phyloP scores from a whole-genome alignment of 2,797 vertebrate genomes.

The Dryobates pubescens region DNA sequence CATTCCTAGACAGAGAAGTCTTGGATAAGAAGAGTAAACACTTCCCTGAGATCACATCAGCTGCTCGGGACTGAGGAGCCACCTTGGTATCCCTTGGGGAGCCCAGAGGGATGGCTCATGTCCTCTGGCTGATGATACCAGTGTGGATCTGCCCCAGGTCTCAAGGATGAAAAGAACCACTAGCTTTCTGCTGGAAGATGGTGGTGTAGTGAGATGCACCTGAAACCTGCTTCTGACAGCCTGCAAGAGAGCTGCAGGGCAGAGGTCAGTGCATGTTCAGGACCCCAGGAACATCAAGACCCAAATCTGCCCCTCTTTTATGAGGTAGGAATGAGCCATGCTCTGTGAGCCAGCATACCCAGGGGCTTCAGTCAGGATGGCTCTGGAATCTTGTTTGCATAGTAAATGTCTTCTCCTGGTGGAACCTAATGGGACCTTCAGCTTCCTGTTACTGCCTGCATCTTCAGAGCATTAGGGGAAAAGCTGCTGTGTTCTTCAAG shows the following conservation, averaged over 20 bases:
- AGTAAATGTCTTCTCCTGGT: conserved; percentile 4
- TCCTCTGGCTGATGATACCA: not conserved
- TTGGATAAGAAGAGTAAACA: not conserved
- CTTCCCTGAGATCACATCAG: not conserved
- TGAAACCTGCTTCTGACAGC: not conserved
- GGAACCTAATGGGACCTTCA: not conserved
- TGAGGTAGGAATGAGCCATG: not conserved
- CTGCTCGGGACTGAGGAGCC: not conserved
- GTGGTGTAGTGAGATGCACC: not conserved
- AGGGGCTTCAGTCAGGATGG: not conserved
- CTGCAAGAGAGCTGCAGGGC: not conserved
- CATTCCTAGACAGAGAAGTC: not conserved
- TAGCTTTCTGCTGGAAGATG: not conserved
- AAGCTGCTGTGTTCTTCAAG: not conserved
- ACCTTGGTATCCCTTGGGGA: not conserved
- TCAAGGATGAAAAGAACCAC: not conserved
- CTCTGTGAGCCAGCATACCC: not conserved
- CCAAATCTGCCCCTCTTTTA: not conserved
- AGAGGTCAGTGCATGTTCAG: not conserved
- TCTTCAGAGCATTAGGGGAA: conserved; percentile 10
- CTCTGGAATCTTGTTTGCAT: not conserved
- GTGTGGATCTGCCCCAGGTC: not conserved
- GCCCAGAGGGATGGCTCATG: not conserved
- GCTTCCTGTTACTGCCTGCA: not conserved
- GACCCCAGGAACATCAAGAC: not conserved